Base-by-base conservation (phyloP, 2,113 vertebrate species). In the Mus pahari region DNA sequence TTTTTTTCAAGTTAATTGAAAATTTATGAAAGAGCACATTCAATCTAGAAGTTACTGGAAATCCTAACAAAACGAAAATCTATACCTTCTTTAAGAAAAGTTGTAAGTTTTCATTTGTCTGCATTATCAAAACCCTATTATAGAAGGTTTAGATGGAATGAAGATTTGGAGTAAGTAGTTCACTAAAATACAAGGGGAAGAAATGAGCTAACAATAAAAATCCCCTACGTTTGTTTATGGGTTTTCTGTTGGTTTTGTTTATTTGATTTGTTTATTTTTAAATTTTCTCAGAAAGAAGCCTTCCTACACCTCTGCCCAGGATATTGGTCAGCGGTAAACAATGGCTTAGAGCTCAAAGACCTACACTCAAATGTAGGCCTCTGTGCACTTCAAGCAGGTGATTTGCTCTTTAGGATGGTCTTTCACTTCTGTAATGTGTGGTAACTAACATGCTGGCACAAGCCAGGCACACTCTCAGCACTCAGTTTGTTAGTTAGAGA, bases 11-110 rank as follows among this genome's bases (percentile, higher is more conserved):
- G 60, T 94, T 64, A 94, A 77, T 79, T 86, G 50, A 89, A 87
- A 64, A 66, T 42, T 28, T 70, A 53, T 70, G 60, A 39, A 8
- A 78, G n/a, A 83, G 17, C 48, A 13, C 20, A 89, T 42, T 83
- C 89, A 91, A 74, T 79, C 94, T 79, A 71, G 79, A 94, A 86
- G 50, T 11, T 88, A 74, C 53, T 95, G 53, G 74, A 84, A 95
- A 66, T 55, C 48, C 78, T 83, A 24, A 31, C 64, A 50, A 31
- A 75, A 31, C 66, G 64, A 66, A 82, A 78, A 71, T 50, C 20
- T 48, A 33, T 26, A 17, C 36, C 16, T 7, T 92, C 48, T 42
- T 81, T 64, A 39, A 92, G 31, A 42, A 7, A 22, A 64, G 55
- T 93, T 94, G 53, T 74, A 89, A 91, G 20, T 58, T 86, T 39